Evolutionary conservation across 1,140 invertebrate genomes (phyloP).

Genomic region (Sycophila sp.): DNA sequence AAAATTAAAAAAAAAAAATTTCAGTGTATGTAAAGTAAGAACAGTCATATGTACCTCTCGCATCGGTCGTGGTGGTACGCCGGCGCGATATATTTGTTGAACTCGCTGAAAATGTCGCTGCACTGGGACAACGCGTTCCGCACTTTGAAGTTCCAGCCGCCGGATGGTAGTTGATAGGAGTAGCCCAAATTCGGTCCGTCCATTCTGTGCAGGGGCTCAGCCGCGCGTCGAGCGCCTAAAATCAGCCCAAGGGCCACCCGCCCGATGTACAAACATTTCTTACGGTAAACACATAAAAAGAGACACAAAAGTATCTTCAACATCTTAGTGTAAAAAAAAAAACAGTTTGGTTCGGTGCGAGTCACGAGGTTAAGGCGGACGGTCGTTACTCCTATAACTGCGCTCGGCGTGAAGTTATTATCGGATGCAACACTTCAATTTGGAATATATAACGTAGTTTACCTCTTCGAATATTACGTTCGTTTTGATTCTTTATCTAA

Average conservation of each 20-base stretch:
- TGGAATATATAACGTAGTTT: too few species aligned
- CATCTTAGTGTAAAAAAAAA: background rate
- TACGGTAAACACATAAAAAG: background rate
- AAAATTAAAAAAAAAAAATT: background rate
- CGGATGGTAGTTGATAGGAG: slow-evolving; percentile 85
- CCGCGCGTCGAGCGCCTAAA: background rate
- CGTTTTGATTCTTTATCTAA: too few species aligned
- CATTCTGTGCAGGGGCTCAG: slow-evolving; percentile 45
- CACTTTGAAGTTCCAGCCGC: slow-evolving; percentile 79
- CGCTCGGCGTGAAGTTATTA: too few species aligned
- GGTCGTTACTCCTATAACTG: too few species aligned
- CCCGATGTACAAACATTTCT: slow-evolving; percentile 1
- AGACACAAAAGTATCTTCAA: background rate
- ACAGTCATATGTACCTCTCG: slow-evolving; percentile 84
- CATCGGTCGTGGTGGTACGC: slow-evolving; percentile 96
- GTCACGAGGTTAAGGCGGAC: too few species aligned
- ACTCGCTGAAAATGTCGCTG: slow-evolving; percentile 94
- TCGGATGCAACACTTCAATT: too few species aligned
- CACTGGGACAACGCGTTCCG: slow-evolving; percentile 86
- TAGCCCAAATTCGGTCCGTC: slow-evolving; percentile 78
- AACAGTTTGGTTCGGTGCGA: background rate
- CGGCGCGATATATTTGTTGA: slow-evolving; percentile 93
- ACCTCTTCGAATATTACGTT: too few species aligned
- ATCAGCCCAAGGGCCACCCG: background rate
- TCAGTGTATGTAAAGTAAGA: too few species aligned